Evolutionary conservation across 2,797 vertebrate species (phyloP).

Genomic region (Phataginus tricuspis): DNA sequence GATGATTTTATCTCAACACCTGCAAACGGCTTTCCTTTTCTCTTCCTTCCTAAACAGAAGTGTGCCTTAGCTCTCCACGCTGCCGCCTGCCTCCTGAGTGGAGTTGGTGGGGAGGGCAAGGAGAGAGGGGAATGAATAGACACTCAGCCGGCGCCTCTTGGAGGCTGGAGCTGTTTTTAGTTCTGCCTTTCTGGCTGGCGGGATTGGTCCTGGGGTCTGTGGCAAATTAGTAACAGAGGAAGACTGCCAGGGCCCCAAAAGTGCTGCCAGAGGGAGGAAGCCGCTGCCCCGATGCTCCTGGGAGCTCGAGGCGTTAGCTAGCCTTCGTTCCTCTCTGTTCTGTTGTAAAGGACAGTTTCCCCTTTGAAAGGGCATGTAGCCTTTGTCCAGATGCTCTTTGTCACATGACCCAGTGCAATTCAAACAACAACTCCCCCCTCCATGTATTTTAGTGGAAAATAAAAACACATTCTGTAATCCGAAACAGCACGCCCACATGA

Average conservation of each 20-base stretch:
- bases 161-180: constrained; percentile 82
- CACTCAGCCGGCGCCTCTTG: constrained; percentile 53
- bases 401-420: neutral
- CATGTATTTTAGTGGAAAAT: constrained; percentile 3
- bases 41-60: constrained; percentile 77
- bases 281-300: accelerated
- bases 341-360: neutral
- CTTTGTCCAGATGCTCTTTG: neutral
- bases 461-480: neutral
- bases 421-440: neutral
- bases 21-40: constrained; percentile 76
- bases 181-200: constrained; percentile 74
- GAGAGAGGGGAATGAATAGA: constrained; percentile 80
- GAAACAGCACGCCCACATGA: neutral
- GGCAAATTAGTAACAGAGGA: constrained; percentile 79
- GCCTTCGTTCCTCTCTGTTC: neutral
- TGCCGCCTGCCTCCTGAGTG: constrained; percentile 70
- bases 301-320: neutral
- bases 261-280: neutral
- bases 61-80: constrained; percentile 66
- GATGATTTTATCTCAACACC: constrained; percentile 84
- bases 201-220: constrained; percentile 72
- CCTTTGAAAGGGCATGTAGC: neutral
- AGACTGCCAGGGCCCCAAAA: neutral
- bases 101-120: constrained; percentile 66